Evolutionary conservation across 1,140 invertebrate species (phyloP), one percentile per base, ranked within the genome.

Genomic region (Liolophura sinensis): DNA sequence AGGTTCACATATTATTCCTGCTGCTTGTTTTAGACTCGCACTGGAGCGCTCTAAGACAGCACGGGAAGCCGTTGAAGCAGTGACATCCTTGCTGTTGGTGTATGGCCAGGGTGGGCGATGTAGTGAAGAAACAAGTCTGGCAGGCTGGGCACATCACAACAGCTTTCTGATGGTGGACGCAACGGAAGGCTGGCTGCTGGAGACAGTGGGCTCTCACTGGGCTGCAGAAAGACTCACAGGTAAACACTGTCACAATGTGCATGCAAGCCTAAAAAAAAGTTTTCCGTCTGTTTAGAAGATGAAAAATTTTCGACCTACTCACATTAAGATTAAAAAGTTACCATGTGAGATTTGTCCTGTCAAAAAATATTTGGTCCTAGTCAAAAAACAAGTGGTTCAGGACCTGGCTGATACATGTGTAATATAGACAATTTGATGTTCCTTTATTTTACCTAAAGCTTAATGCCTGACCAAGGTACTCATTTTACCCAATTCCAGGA

Each of bases 41-140:
- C 82, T 92, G 47, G 91, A 92, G 79, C 83, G 91, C 72, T 86
- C 88, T 48, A 84, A 82, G 15, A 87, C 85, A 15, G 89, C 91
- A 3, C 78, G 82, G 55, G 87, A 89, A 72, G 90, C 89, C 5
- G 70, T 92, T 12, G 85, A 89, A 62, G 85, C 91, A 0, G 89
- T 92, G 25, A 88, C 88, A 0, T 70, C 73, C 40, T 80, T 92
- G 7, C 83, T 93, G 62, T 88, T 90, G 71, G 84, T 87, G 54
- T 86, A 91, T 77, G 91, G 91, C 0, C 91, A 92, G 82, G 91
- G 91, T 18, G 91, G 91, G 0, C 87, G 88, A 11, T 91, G 89
- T 76, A 52, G 83, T 31, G 74, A 78, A n/a, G 73, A 79, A 49
- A 65, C 65, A 14, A 74, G 71, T 14, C 68, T 75, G 40, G 69